Evolutionary conservation across 2,113 vertebrate genomes (phyloP), one percentile per base, ranked within the genome.

Genomic region (Dromiciops gliroides): DNA sequence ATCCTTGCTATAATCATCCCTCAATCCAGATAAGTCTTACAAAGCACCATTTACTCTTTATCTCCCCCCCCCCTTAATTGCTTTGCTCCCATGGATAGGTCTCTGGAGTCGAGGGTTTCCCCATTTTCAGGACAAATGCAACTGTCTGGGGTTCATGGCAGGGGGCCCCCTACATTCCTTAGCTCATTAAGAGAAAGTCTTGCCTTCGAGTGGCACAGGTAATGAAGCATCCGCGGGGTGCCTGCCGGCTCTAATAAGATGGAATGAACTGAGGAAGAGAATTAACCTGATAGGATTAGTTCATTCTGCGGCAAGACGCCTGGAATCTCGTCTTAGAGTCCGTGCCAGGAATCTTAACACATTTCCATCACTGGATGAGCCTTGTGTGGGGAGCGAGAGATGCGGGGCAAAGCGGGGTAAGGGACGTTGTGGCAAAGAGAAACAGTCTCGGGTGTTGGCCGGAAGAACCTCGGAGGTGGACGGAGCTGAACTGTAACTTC

Each of bases 281-380:
- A 98, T 98, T 97, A 98, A 98, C 98, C 98, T 97, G 98, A 97
- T 97, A 96, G 97, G 98, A 98, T 98, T 97, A 98, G 95, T 97
- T 98, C 1, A 0, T 94, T 98, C 96, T 97, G 98, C 94, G 90
- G 95, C 8, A 60, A 96, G 97, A 97, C 98, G 97, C 97, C 97
- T 93, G 94, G 97, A 95, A 92, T 96, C 50, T 22, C 96, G 96
- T 96, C 95, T 96, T 89, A 51, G 0, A 2, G 49, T 89, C 95
- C 6, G 95, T 98, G 98, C 96, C 0, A 48, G 95, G 97, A 98
- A 98, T 98, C 95, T 97, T 92, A 98, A 98, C 95, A 51, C 37
- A 24, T n/a, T 93, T 50, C 51, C 97, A 53, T 51, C 89, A 51
- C 95, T 49, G 67, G 93, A 94, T n/a, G 9, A 5, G 8, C 2